Percentiles rank a stretch among this genome's conserved stretches.
phyloP scores from a whole-genome alignment of 2,113 vertebrate species.

The Turdus rufiventris region DNA sequence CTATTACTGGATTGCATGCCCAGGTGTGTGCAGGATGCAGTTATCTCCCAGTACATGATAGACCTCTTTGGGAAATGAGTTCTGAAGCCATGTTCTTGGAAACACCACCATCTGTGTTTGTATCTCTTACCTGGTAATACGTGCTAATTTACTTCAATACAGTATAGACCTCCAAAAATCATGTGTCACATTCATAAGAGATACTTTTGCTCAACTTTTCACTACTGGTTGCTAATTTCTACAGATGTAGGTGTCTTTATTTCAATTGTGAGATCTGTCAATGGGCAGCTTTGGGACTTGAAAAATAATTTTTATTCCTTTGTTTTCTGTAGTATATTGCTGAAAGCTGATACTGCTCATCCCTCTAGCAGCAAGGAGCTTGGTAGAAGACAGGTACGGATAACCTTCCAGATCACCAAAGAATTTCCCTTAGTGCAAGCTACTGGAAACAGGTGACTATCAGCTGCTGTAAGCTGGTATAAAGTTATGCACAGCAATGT shows the following conservation, averaged over 20 bases:
- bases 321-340: background rate
- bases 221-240: background rate
- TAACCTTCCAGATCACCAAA: background rate
- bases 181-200: background rate
- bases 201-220: background rate
- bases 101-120: background rate
- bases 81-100: background rate
- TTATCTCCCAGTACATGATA: rapidly evolving
- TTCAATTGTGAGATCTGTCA: background rate
- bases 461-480: background rate
- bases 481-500: background rate
- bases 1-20: background rate
- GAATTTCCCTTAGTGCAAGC: background rate
- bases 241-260: background rate
- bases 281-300: background rate
- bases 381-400: background rate
- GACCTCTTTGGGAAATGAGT: background rate
- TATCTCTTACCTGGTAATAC: background rate
- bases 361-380: background rate
- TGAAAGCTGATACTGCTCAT: background rate
- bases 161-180: background rate
- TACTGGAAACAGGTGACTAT: background rate
- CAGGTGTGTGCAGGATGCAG: background rate
- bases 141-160: background rate
- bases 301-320: background rate